Evolutionary conservation across 1,140 invertebrate genomes (phyloP).

Genomic region (Pollicipes pollicipes): DNA sequence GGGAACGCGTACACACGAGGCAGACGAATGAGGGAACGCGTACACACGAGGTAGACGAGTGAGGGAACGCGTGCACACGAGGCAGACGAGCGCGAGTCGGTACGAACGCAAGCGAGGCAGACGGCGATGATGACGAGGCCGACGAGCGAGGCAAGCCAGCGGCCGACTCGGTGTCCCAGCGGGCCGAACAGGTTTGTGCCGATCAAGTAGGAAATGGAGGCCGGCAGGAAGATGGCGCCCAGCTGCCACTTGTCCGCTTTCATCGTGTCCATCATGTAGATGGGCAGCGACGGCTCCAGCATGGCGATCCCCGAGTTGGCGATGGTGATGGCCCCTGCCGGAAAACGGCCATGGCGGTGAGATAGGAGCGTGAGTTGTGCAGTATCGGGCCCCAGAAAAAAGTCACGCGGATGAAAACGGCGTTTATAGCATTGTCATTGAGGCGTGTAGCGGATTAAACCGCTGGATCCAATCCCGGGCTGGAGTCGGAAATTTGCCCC

Average conservation of each 20-base stretch:
- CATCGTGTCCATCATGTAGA: conserved; percentile 99
- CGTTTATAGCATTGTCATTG: too few relatives aligned
- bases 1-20: too few relatives aligned
- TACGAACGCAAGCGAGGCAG: conserved; percentile 55
- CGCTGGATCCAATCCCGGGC: too few relatives aligned
- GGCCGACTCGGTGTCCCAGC: conserved; percentile 87
- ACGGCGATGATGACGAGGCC: conserved; percentile 89
- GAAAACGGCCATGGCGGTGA: background rate
- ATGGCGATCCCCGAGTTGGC: conserved; percentile 97
- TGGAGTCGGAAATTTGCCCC: too few relatives aligned
- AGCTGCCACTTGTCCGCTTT: conserved; percentile 73
- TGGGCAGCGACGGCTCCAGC: conserved; percentile 87
- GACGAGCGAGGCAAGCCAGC: conserved; percentile 84
- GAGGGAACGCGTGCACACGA: too few relatives aligned
- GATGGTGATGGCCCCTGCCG: conserved; percentile 81
- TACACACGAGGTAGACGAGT: too few relatives aligned
- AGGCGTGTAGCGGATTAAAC: too few relatives aligned
- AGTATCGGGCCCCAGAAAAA: too few relatives aligned
- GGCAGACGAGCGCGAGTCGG: too few relatives aligned
- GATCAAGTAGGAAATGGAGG: conserved; percentile 89
- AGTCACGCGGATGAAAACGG: too few relatives aligned
- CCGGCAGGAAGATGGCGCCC: conserved; percentile 84
- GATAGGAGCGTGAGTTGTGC: too few relatives aligned
- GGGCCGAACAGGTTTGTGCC: conserved; percentile 98
- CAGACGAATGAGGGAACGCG: too few relatives aligned